These are phyloP conservation scores for Pterocles gutturalis DNA, from an alignment of 2,113 vertebrate genomes.

Conservation along the genomic window DNA sequence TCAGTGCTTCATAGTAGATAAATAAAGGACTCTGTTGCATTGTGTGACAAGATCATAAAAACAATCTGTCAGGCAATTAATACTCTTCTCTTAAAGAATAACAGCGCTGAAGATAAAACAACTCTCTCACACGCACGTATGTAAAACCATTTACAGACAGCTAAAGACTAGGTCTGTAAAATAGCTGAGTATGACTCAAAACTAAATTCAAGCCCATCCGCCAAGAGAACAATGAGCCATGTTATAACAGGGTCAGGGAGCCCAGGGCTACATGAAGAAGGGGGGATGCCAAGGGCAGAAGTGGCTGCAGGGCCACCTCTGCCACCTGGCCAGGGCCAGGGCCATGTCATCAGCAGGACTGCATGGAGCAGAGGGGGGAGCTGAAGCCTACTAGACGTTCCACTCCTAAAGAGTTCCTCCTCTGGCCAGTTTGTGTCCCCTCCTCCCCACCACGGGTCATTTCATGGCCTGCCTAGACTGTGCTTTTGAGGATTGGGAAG, in stretches of 20 bases:
- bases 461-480: not conserved
- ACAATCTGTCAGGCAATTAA: conserved; percentile 4
- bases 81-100: not conserved
- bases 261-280: not conserved
- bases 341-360: not conserved
- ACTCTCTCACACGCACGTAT: not conserved
- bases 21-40: not conserved
- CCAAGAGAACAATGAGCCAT: not conserved
- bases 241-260: not conserved
- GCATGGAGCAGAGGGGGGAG: not conserved
- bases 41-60: conserved; percentile 31
- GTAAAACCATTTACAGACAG: not conserved
- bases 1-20: not conserved
- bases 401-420: not conserved
- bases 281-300: not conserved
- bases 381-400: not conserved
- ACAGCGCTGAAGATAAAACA: not conserved
- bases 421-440: not conserved
- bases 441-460: not conserved
- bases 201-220: not conserved
- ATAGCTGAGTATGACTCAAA: not conserved
- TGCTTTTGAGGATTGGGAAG: not conserved
- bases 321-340: not conserved
- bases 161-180: not conserved
- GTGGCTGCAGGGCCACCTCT: not conserved